A percentile compares a stretch with the other conserved stretches of the same genome.
Conservation (phyloP, 2,797 vertebrate species). For the Cossypha dichroa region DNA sequence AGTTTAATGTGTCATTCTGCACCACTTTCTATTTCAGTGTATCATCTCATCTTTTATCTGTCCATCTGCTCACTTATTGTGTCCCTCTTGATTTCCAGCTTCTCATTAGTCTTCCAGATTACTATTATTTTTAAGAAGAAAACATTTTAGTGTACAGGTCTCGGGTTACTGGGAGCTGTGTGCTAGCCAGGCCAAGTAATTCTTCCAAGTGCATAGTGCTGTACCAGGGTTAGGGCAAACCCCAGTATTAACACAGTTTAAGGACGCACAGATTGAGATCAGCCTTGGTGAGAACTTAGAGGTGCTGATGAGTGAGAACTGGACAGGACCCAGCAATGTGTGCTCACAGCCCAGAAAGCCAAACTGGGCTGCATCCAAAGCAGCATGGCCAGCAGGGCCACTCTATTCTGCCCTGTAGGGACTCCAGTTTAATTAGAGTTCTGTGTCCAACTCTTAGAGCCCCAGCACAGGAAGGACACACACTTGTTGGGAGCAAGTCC, state of each 20-base stretch:
- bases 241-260: too few relatives aligned
- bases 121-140: background rate
- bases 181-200: background rate
- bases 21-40: background rate
- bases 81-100: background rate
- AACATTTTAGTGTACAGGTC: background rate
- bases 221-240: background rate
- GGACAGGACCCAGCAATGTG: background rate
- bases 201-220: background rate
- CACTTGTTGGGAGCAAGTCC: background rate
- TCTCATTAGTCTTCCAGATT: background rate
- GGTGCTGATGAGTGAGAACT: background rate
- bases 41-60: background rate
- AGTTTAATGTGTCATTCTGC: background rate
- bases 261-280: background rate
- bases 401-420: background rate
- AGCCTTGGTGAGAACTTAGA: background rate
- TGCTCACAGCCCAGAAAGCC: background rate
- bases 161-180: background rate
- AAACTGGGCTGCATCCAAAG: background rate
- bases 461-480: background rate
- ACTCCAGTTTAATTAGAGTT: background rate
- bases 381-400: fast-evolving
- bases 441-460: background rate
- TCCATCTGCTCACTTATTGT: background rate